Evolutionary conservation across 2,797 vertebrate genomes (phyloP).

Genomic region (Chaunax sp.): DNA sequence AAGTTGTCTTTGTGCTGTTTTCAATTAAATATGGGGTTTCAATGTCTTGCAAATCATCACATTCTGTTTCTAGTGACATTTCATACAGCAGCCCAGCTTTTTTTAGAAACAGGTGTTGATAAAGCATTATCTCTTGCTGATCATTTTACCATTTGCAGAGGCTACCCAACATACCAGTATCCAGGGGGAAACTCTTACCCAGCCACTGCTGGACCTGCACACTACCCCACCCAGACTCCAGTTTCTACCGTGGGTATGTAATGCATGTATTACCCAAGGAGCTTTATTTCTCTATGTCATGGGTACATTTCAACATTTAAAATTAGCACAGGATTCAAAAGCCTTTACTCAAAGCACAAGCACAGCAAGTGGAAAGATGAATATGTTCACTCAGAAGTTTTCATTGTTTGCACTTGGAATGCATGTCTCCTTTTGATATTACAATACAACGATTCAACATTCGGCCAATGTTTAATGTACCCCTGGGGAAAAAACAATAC

Average conservation of each 20-base stretch:
- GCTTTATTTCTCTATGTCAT: conserved; percentile 13
- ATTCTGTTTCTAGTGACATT: no score
- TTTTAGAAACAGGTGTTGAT: not conserved
- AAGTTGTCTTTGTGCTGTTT: no score
- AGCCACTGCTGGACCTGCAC: conserved; percentile 87
- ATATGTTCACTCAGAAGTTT: not conserved
- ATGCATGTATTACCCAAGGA: conserved; percentile 6
- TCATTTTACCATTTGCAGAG: conserved; percentile 69
- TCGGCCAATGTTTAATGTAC: not conserved
- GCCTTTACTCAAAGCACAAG: not conserved
- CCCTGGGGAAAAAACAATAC: conserved; percentile 11
- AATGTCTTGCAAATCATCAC: no score
- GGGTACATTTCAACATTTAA: conserved; percentile 3
- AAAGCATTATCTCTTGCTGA: not conserved
- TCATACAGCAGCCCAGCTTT: no score
- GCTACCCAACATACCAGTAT: conserved; percentile 91
- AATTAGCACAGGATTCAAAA: not conserved
- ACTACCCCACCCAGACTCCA: conserved; percentile 90
- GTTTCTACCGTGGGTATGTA: conserved; percentile 93
- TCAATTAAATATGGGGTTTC: no score
- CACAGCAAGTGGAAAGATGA: not conserved
- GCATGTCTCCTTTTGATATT: not conserved
- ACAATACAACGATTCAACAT: not conserved
- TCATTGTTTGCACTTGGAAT: not conserved
- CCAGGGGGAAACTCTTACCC: conserved; percentile 90